These are phyloP conservation scores for Phrynocephalus versicolor DNA, from an alignment of 2,113 vertebrate species.

Conservation along the genomic window DNA sequence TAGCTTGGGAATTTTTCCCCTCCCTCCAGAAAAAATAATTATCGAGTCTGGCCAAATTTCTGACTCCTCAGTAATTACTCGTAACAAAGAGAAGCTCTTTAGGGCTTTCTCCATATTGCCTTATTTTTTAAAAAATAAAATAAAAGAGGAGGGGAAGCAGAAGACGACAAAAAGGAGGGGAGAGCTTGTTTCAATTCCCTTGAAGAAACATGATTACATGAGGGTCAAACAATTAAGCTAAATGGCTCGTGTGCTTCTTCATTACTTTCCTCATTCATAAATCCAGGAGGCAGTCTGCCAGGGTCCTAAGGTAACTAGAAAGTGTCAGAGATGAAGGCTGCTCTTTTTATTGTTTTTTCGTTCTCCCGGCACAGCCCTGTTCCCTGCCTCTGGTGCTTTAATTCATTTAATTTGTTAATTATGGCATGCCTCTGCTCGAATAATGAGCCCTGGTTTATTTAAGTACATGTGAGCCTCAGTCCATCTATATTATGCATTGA, in stretches of 20 bases:
- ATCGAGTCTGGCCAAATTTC: constrained; percentile 18
- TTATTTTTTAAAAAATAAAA: background rate
- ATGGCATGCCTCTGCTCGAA: background rate
- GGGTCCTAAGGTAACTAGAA: background rate
- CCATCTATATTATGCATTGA: background rate
- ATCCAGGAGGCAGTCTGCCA: background rate
- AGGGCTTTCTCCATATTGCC: constrained; percentile 24
- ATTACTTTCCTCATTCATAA: accelerated
- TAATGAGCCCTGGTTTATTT: background rate
- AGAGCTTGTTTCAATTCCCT: background rate
- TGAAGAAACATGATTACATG: background rate
- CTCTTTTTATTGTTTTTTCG: background rate
- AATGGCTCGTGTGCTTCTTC: background rate
- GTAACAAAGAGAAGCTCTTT: background rate
- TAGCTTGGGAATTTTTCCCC: constrained; percentile 18
- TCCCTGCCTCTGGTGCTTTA: constrained; percentile 4
- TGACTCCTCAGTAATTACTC: background rate
- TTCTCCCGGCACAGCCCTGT: background rate
- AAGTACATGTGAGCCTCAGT: background rate
- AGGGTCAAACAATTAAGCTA: constrained; percentile 9
- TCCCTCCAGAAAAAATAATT: constrained; percentile 21
- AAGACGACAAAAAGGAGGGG: accelerated
- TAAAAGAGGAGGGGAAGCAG: background rate
- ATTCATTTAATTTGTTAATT: background rate
- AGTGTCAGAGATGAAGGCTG: background rate